Percentiles rank a stretch among this genome's conserved stretches.
Evolutionary conservation across 1,140 invertebrate genomes (phyloP).

Genomic region (Drosophila dunni): DNA sequence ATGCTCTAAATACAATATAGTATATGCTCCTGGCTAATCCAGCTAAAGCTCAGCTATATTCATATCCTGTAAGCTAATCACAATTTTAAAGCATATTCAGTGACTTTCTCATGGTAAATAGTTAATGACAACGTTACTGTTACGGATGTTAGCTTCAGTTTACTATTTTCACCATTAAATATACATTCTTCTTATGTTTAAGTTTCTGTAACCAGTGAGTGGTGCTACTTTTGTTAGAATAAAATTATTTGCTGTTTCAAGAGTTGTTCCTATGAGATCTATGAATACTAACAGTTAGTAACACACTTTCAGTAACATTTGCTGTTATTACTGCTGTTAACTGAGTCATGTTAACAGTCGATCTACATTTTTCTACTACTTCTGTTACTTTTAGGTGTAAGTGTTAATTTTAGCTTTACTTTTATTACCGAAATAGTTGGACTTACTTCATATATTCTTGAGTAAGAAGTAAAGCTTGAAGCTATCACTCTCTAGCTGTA

Average conservation of each 20-base stretch:
- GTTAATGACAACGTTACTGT: neutral
- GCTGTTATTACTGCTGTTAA: neutral
- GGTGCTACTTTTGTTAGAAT: too few species aligned
- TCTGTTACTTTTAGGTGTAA: neutral
- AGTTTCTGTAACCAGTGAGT: too few species aligned
- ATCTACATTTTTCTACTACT: too few species aligned
- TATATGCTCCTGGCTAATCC: neutral
- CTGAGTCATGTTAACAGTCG: neutral
- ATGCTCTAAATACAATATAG: constrained; percentile 19
- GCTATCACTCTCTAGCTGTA: too few species aligned
- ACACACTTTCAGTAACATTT: neutral
- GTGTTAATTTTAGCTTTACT: neutral
- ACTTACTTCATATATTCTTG: too few species aligned
- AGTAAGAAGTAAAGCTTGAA: too few species aligned
- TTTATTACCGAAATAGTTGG: too few species aligned
- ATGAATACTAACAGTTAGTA: neutral
- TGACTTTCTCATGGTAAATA: neutral
- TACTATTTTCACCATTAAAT: too few species aligned
- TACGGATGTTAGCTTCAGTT: too few species aligned
- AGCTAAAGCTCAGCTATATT: neutral
- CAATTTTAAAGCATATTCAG: neutral
- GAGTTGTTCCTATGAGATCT: neutral
- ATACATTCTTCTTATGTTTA: too few species aligned
- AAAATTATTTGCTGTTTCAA: neutral
- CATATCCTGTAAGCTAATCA: constrained; percentile 6